A percentile compares a stretch with the other conserved stretches of the same genome.
These are phyloP conservation scores for Parnassius apollo DNA, from an alignment of 2,888 invertebrate genomes.

Conservation along the genomic window DNA sequence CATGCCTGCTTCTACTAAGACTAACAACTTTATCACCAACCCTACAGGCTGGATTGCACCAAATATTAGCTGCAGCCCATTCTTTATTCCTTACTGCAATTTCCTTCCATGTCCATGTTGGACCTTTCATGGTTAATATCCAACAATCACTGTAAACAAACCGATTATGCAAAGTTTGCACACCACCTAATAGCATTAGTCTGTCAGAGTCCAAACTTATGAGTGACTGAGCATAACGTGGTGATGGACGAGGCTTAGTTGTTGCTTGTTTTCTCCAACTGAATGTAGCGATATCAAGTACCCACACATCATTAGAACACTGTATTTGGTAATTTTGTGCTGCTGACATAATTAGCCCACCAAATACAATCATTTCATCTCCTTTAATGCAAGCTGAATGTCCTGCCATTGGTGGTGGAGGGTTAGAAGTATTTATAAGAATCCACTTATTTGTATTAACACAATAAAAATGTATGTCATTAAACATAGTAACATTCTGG, in stretches of 20 bases:
- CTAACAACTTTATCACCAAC: conserved; percentile 89
- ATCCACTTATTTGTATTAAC: conserved; percentile 91
- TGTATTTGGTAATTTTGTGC: conserved; percentile 71
- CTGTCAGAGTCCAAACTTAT: conserved; percentile 89
- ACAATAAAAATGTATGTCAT: conserved; percentile 94
- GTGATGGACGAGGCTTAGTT: conserved; percentile 85
- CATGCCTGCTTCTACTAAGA: conserved; percentile 83
- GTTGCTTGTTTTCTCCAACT: conserved; percentile 90
- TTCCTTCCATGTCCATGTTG: conserved; percentile 88
- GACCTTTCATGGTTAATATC: conserved; percentile 89
- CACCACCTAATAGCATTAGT: conserved; percentile 91
- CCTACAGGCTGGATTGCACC: conserved; percentile 95
- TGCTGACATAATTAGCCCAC: conserved; percentile 82
- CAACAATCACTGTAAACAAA: conserved; percentile 93
- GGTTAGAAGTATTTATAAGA: conserved; percentile 82
- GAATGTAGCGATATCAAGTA: conserved; percentile 88
- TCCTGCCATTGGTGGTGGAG: conserved; percentile 93
- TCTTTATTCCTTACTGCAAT: conserved; percentile 88
- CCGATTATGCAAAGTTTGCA: conserved; percentile 90
- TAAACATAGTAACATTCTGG: conserved; percentile 93
- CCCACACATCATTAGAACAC: conserved; percentile 93
- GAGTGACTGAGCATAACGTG: conserved; percentile 96
- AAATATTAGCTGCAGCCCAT: conserved; percentile 92
- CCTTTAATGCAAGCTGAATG: conserved; percentile 94
- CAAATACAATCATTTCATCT: conserved; percentile 92